Base-by-base conservation (phyloP, 2,888 invertebrate species). In the Caenorhabditis wallacei region DNA sequence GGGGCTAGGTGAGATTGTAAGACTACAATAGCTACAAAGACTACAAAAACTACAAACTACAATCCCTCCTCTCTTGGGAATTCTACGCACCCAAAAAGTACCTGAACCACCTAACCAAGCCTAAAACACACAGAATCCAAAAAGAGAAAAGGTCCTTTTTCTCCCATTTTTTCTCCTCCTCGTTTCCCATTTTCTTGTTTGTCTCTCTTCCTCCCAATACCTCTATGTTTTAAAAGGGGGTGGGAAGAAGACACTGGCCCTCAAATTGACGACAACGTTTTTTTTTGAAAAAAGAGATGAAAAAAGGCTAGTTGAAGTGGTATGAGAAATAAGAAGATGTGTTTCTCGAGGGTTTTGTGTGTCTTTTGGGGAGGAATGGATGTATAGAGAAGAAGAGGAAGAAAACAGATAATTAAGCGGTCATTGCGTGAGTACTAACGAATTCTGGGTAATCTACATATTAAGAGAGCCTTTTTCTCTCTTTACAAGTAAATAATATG, bases 311-410 rank as follows among this genome's bases (percentile, higher is more conserved):
- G 46, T 18, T 48, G 46, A 18, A n/a, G 46, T 48, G 18, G 46
- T 43, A 3, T 8, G 16, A 57, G 30, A 57, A 57, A 35, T 35
- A 56, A 30, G 30, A 57, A 57, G 57, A 57, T 57, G 57, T 57
- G 57, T 57, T 57, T 57, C 57, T 57, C 37, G n/a, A n/a, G n/a
- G 57, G 57, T 57, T 57, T 57, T 57, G 37, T 57, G 30, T 30
- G 57, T 57, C 8, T 56, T 24, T 20, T 54, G 13, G 24, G 22
- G 26, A n/a, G n/a, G 24, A 54, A 26, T 16, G 26, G 26, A 54
- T 26, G 35, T 4, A 56, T 8, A 11, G 18, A 20, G 37, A n/a
- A 2, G n/a, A 1, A 20, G 20, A 20, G 22, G 16, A 22, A 59
- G 20, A 59, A 37, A 16, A 20, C 13, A 8, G 46, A 48, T 48